Percentiles rank a stretch among this genome's conserved stretches.
Evolutionary conservation across 1,140 invertebrate species (phyloP).

Genomic region (Papilio glaucus): DNA sequence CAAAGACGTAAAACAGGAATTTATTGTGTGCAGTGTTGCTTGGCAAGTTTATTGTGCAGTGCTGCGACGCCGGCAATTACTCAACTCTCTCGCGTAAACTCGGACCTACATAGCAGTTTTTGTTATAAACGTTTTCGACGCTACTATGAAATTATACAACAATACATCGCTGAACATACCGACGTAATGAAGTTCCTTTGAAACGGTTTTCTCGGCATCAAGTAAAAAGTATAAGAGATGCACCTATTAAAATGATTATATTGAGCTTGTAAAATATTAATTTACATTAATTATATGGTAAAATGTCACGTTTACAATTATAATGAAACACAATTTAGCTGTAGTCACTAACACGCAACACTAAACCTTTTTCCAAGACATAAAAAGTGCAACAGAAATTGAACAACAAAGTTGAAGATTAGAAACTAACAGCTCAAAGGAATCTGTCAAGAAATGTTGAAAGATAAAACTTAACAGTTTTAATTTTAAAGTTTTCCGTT

Average conservation of each 20-base stretch:
- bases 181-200: background rate
- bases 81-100: slow-evolving; percentile 68
- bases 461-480: slow-evolving; percentile 61
- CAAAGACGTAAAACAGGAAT: slow-evolving; percentile 78
- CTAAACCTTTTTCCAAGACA: background rate
- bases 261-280: background rate
- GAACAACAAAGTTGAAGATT: slow-evolving; percentile 44
- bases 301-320: too few species aligned
- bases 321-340: background rate
- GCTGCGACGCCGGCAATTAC: slow-evolving; percentile 76
- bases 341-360: background rate
- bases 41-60: slow-evolving; percentile 76
- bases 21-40: slow-evolving; percentile 77
- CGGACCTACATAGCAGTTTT: slow-evolving; percentile 47
- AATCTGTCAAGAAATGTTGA: slow-evolving; percentile 58
- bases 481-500: slow-evolving; percentile 68
- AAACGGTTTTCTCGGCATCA: background rate
- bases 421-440: slow-evolving; percentile 57
- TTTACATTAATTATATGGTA: background rate
- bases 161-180: slow-evolving; percentile 42
- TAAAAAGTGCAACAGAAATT: background rate
- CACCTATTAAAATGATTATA: slow-evolving; percentile 22
- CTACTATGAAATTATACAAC: slow-evolving; percentile 45
- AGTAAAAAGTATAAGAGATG: background rate
- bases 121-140: slow-evolving; percentile 46